phyloP scores from a whole-genome alignment of 2,888 invertebrate species.

The Cacoxenus indagator region DNA sequence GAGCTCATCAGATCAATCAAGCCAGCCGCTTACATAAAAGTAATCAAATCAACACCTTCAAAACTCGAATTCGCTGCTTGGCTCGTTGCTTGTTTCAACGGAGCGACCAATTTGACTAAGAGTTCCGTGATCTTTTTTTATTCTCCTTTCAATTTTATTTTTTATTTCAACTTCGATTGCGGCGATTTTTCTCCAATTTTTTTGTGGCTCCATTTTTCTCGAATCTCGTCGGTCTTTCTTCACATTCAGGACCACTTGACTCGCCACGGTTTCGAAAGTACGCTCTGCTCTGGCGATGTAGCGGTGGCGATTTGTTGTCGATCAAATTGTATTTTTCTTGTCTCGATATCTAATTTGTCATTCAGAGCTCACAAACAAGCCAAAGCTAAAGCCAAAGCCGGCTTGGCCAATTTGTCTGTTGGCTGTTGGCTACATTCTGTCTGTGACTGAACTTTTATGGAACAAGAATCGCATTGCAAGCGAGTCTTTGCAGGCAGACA shows the following conservation, averaged over 20 bases:
- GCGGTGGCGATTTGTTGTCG: slow-evolving; percentile 63
- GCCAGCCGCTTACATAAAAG: slow-evolving; percentile 58
- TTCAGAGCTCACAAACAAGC: slow-evolving; percentile 39
- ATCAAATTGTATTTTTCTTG: slow-evolving; percentile 55
- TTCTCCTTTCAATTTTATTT: not conserved
- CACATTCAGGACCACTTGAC: not conserved
- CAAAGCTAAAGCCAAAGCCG: not conserved
- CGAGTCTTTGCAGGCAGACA: slow-evolving; percentile 44
- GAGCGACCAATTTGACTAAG: slow-evolving; percentile 47
- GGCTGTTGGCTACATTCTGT: slow-evolving; percentile 55
- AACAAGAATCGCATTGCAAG: slow-evolving; percentile 16
- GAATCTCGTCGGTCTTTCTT: slow-evolving; percentile 26
- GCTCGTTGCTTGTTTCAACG: slow-evolving; percentile 10
- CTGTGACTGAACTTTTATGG: slow-evolving; percentile 36
- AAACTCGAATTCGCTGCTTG: slow-evolving; percentile 57
- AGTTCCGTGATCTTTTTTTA: slow-evolving; percentile 41
- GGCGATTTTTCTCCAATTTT: not conserved
- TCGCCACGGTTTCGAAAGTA: slow-evolving; percentile 23
- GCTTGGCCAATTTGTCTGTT: not conserved
- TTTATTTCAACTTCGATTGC: slow-evolving; percentile 5
- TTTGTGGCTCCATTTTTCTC: not conserved
- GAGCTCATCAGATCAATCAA: slow-evolving; percentile 36
- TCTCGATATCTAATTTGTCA: slow-evolving; percentile 67
- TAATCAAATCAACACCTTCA: slow-evolving; percentile 70
- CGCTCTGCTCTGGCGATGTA: too few species aligned